Conservation (phyloP, 2,797 vertebrate species). For the Champsocephalus esox region DNA sequence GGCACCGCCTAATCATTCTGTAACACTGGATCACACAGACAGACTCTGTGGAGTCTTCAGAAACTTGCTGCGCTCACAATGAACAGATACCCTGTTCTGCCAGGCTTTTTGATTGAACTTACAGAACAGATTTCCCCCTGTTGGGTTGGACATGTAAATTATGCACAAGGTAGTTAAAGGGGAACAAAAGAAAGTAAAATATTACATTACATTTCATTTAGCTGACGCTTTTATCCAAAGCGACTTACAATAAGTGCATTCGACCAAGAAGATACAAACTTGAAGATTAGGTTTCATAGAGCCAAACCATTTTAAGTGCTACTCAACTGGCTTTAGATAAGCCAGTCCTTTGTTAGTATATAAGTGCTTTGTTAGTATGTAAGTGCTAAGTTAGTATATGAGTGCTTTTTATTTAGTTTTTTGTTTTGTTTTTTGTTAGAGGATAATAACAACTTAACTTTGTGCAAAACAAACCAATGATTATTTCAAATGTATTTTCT, state of each 20-base stretch:
- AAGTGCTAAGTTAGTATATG: no score
- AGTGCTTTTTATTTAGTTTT: no score
- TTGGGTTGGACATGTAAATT: conserved; percentile 6
- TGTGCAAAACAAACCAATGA: not conserved
- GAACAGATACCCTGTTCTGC: conserved; percentile 23
- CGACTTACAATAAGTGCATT: no score
- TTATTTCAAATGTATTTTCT: not conserved
- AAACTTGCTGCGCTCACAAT: conserved; percentile 14
- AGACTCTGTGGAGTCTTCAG: conserved; percentile 16
- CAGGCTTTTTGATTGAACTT: conserved; percentile 24
- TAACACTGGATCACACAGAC: conserved; percentile 31
- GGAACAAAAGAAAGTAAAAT: conserved; percentile 4
- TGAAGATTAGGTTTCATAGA: no score
- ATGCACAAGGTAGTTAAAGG: conserved; percentile 21
- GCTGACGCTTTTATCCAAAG: no score
- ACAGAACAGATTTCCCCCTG: not conserved
- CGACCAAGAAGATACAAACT: no score
- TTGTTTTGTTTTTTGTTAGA: not conserved
- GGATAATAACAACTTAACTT: conserved; percentile 9
- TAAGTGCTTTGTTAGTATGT: no score
- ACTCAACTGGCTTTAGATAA: no score
- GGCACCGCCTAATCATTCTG: conserved; percentile 53
- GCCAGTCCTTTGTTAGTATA: no score
- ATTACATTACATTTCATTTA: no score
- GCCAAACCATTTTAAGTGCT: no score